phyloP scores from a whole-genome alignment of 2,797 vertebrate genomes.

The Platyrinchus mystaceus region DNA sequence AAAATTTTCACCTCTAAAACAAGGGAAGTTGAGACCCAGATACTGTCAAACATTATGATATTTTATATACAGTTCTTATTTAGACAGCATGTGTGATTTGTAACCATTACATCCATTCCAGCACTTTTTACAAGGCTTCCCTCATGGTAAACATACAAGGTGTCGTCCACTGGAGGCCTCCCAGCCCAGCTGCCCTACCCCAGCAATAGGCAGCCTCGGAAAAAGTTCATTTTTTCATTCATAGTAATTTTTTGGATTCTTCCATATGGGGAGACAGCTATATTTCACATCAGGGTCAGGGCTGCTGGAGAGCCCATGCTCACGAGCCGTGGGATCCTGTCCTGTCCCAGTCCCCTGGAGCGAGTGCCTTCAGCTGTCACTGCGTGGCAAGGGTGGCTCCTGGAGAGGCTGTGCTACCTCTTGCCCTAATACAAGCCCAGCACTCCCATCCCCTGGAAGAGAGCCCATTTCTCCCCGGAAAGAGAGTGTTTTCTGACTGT shows the following conservation, averaged over 20 bases:
- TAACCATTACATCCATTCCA: neutral
- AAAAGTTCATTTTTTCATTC: neutral
- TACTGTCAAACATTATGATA: neutral
- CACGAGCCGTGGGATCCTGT: rapidly evolving
- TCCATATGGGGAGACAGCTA: neutral
- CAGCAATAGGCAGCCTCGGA: neutral
- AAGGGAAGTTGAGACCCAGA: rapidly evolving
- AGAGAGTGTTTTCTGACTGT: neutral
- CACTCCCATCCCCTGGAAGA: neutral
- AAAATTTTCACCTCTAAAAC: neutral
- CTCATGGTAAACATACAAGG: neutral
- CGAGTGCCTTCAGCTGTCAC: rapidly evolving
- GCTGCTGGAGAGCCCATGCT: neutral
- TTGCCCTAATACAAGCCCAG: neutral
- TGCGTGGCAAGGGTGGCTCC: no score
- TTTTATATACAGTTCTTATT: neutral
- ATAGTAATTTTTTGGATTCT: neutral
- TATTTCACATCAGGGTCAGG: neutral
- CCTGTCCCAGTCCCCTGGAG: neutral
- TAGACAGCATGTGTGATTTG: neutral
- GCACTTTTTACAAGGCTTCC: neutral
- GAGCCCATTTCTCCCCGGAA: neutral
- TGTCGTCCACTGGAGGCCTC: neutral
- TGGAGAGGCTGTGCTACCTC: neutral
- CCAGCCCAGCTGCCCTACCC: neutral